Percentiles rank a stretch among this genome's conserved stretches.
These are phyloP conservation scores for Sphenopsis melanotis DNA, from an alignment of 2,797 vertebrate genomes.

Conservation along the genomic window DNA sequence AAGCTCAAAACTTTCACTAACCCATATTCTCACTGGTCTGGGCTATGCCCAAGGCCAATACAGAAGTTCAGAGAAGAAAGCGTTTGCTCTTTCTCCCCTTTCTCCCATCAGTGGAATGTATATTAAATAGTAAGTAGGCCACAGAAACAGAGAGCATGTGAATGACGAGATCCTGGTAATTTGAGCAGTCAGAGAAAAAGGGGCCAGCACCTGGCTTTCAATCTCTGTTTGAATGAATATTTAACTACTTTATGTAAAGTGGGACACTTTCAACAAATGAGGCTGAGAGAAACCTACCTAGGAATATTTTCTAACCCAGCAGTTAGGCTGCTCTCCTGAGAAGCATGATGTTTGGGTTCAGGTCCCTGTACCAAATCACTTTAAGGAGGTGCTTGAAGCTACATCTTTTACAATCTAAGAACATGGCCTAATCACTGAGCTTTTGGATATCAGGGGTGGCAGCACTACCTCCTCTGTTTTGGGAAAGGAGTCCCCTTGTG, in stretches of 20 bases:
- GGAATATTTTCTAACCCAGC: slow-evolving; percentile 50
- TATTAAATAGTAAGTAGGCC: slow-evolving; percentile 54
- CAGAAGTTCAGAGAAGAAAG: slow-evolving; percentile 8
- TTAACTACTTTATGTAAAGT: slow-evolving; percentile 57
- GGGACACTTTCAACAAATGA: slow-evolving; percentile 41
- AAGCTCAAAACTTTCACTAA: background rate
- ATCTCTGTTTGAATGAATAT: slow-evolving; percentile 56
- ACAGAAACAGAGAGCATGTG: slow-evolving; percentile 14
- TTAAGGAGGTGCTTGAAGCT: slow-evolving; percentile 51
- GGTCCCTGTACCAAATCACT: slow-evolving; percentile 45
- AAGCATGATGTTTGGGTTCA: slow-evolving; percentile 21
- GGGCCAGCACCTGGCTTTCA: slow-evolving; percentile 54
- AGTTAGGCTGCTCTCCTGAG: slow-evolving; percentile 49
- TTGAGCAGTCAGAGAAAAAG: slow-evolving; percentile 46
- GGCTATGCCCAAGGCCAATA: background rate
- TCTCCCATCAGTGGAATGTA: slow-evolving; percentile 6
- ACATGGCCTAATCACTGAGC: slow-evolving; percentile 42
- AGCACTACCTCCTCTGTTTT: slow-evolving; percentile 64
- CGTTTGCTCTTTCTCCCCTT: slow-evolving; percentile 15
- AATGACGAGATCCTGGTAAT: slow-evolving; percentile 43
- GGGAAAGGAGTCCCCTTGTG: slow-evolving; percentile 62
- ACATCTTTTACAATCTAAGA: slow-evolving; percentile 24
- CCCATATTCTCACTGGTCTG: background rate
- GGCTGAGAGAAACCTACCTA: slow-evolving; percentile 18
- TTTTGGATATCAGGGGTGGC: slow-evolving; percentile 55